Evolutionary conservation across 2,113 vertebrate genomes (phyloP).

Genomic region (Nyctibius bracteatus): DNA sequence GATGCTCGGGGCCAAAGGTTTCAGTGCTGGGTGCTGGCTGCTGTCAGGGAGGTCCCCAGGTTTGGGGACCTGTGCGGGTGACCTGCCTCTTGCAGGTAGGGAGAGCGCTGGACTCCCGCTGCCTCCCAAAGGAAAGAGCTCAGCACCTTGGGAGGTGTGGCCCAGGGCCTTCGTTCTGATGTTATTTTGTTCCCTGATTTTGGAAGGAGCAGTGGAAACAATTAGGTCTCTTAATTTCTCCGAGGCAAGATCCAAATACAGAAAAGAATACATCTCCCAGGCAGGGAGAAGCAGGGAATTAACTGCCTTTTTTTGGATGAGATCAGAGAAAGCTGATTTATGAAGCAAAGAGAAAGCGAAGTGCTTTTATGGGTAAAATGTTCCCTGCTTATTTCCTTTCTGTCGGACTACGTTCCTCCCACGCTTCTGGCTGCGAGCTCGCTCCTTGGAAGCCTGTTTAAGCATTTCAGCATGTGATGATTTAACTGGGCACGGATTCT

Average conservation of each 20-base stretch:
- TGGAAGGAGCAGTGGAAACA: constrained; percentile 58
- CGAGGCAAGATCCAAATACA: constrained; percentile 50
- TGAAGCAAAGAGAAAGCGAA: constrained; percentile 65
- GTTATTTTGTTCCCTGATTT: constrained; percentile 41
- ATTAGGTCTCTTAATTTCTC: constrained; percentile 59
- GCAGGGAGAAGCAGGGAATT: constrained; percentile 53
- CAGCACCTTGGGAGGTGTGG: constrained; percentile 32
- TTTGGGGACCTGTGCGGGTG: accelerated
- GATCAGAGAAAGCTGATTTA: constrained; percentile 66
- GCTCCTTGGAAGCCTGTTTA: constrained; percentile 42
- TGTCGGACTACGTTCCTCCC: constrained; percentile 62
- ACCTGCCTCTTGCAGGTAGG: neutral
- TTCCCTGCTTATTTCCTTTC: constrained; percentile 68
- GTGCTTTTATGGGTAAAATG: constrained; percentile 69
- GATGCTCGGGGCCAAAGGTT: neutral
- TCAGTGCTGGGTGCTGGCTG: neutral
- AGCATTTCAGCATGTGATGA: constrained; percentile 63
- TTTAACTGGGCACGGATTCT: constrained; percentile 50
- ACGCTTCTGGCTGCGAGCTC: constrained; percentile 54
- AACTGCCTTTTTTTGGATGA: constrained; percentile 61
- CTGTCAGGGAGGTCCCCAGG: neutral
- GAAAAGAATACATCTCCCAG: constrained; percentile 60
- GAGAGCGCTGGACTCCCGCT: accelerated
- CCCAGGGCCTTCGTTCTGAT: neutral
- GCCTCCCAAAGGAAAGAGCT: neutral